Percentiles rank a stretch among this genome's conserved stretches.
These are phyloP conservation scores for Beris chalybata DNA, from an alignment of 2,888 invertebrate genomes.

Conservation along the genomic window DNA sequence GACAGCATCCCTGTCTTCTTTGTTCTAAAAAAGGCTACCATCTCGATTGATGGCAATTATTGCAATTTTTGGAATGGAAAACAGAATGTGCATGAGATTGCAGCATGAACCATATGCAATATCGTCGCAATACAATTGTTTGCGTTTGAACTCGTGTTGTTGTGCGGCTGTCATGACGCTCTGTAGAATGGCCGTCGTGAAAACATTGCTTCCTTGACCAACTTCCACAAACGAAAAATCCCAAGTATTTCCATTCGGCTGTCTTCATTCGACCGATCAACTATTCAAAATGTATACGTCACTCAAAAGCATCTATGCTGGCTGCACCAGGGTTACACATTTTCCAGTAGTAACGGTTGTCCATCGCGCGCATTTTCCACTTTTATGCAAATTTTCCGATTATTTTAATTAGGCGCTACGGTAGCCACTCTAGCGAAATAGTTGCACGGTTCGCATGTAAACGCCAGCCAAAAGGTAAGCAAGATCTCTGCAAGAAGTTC, in stretches of 20 bases:
- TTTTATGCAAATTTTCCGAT: constrained; percentile 27
- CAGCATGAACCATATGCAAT: no score
- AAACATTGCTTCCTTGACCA: constrained; percentile 25
- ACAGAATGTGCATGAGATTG: no score
- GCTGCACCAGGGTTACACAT: not conserved
- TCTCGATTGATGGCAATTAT: no score
- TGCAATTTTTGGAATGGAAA: no score
- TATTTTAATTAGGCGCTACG: constrained; percentile 27
- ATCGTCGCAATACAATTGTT: no score
- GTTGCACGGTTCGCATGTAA: constrained; percentile 9
- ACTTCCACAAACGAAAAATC: constrained; percentile 18
- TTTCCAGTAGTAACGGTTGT: constrained; percentile 5
- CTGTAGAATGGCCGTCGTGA: not conserved
- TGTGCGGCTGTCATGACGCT: no score
- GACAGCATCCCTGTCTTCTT: no score
- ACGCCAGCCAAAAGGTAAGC: constrained; percentile 8
- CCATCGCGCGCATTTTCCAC: constrained; percentile 24
- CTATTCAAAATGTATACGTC: constrained; percentile 8
- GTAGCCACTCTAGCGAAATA: constrained; percentile 9
- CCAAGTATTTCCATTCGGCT: constrained; percentile 19
- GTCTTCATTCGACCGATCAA: constrained; percentile 17
- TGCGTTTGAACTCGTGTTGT: no score
- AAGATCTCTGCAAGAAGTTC: not conserved
- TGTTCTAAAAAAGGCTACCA: no score
- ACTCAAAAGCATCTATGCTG: not conserved